A percentile compares a stretch with the other conserved stretches of the same genome.
Evolutionary conservation across 2,888 invertebrate genomes (phyloP).

Genomic region (Nycteola revayana): DNA sequence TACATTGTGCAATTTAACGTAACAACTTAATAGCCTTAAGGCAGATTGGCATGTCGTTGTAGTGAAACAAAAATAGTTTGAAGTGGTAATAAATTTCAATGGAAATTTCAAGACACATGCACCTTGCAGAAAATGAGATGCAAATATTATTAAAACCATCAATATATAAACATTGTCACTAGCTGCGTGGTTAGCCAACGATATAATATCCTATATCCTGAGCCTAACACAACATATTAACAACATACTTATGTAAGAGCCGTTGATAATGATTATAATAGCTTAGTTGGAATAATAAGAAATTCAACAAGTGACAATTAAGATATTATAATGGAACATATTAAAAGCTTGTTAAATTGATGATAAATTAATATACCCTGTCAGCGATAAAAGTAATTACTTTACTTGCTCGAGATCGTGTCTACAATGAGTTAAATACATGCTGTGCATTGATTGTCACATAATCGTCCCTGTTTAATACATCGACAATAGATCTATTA

Average conservation of each 20-base stretch:
- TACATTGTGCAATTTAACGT: conserved; percentile 45
- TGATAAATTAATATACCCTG: conserved; percentile 11
- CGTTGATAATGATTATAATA: conserved; percentile 12
- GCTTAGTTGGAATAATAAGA: conserved; percentile 1
- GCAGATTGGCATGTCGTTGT: conserved; percentile 29
- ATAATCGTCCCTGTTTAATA: too few relatives aligned
- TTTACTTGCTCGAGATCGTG: conserved; percentile 1
- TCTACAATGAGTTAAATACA: too few relatives aligned
- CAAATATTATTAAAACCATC: conserved; percentile 25
- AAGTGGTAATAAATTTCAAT: conserved; percentile 26
- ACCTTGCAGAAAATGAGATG: conserved; percentile 23
- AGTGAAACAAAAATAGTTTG: conserved; percentile 16
- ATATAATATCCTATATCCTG: conserved; percentile 1
- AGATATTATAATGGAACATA: too few relatives aligned
- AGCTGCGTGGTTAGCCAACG: conserved; percentile 2
- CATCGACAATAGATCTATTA: background rate
- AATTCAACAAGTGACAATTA: conserved; percentile 10
- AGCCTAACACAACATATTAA: conserved; percentile 6
- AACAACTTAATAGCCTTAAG: conserved; percentile 54
- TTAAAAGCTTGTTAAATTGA: conserved; percentile 7
- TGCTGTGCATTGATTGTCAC: too few relatives aligned
- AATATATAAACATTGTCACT: conserved; percentile 4
- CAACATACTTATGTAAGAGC: background rate
- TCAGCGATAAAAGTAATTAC: conserved; percentile 9
- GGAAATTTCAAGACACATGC: conserved; percentile 29